Evolutionary conservation across 2,888 invertebrate genomes (phyloP).

Genomic region (Campoplex nolae): DNA sequence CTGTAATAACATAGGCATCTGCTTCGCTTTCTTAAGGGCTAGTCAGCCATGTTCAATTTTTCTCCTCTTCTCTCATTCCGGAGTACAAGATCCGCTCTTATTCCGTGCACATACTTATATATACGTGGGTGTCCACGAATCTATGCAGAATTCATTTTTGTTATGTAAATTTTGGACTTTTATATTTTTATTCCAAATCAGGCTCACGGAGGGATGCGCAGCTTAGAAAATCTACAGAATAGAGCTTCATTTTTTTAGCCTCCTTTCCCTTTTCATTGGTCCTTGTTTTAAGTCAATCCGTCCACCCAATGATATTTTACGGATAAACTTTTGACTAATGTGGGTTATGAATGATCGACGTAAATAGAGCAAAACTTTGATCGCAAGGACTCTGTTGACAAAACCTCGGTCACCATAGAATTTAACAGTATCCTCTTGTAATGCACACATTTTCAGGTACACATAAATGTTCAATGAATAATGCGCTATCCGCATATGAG

Average conservation of each 20-base stretch:
- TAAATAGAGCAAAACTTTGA: background rate
- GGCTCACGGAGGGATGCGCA: too few relatives aligned
- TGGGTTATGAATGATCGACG: background rate
- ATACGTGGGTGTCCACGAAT: background rate
- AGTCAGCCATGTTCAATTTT: constrained; percentile 53
- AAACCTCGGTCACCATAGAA: background rate
- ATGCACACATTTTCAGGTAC: background rate
- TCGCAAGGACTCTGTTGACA: background rate
- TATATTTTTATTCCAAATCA: too few relatives aligned
- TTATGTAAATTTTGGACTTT: background rate
- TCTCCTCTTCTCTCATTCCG: constrained; percentile 45
- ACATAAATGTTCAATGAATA: background rate
- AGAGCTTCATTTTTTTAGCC: too few relatives aligned
- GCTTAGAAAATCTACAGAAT: too few relatives aligned
- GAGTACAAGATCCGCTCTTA: constrained; percentile 33
- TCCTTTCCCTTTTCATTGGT: too few relatives aligned
- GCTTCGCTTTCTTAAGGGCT: constrained; percentile 72
- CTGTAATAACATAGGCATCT: constrained; percentile 80
- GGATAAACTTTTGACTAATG: too few relatives aligned
- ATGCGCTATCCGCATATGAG: constrained; percentile 18
- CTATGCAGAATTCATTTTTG: background rate
- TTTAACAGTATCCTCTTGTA: background rate
- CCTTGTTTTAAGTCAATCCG: too few relatives aligned
- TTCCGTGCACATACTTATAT: constrained; percentile 13
- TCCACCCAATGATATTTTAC: too few relatives aligned